These are phyloP conservation scores for Euthynnus affinis DNA, from an alignment of 2,797 vertebrate species.

Conservation along the genomic window DNA sequence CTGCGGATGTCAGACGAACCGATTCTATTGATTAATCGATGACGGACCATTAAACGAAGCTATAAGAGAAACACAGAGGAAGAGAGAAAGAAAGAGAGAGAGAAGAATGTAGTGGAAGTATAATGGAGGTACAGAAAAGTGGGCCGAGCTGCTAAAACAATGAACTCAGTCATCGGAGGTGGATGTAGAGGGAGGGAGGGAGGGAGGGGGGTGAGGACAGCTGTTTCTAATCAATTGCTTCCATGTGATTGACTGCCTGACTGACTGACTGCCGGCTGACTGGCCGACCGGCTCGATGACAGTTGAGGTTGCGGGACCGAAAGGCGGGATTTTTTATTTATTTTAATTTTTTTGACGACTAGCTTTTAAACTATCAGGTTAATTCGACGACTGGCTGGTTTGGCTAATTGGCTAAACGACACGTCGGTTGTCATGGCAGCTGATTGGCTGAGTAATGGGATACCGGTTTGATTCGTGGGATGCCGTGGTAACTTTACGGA, in stretches of 20 bases:
- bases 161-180: slow-evolving; percentile 77
- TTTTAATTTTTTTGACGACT: not conserved
- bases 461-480: slow-evolving; percentile 2
- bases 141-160: slow-evolving; percentile 74
- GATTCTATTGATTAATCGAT: not conserved
- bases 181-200: slow-evolving; percentile 17
- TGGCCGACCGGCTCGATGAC: slow-evolving; percentile 26
- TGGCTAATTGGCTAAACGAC: not conserved
- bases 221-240: slow-evolving; percentile 86
- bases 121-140: slow-evolving; percentile 48
- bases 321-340: too few relatives aligned
- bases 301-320: not conserved
- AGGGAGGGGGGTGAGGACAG: slow-evolving; percentile 69
- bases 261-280: slow-evolving; percentile 49
- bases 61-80: too few relatives aligned
- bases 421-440: slow-evolving; percentile 26
- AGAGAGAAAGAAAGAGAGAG: not conserved
- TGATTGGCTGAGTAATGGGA: slow-evolving; percentile 6
- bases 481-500: not conserved
- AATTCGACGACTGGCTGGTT: not conserved
- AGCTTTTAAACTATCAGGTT: not conserved
- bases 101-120: not conserved
- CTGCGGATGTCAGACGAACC: too few relatives aligned
- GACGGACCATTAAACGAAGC: not conserved
- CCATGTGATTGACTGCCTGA: slow-evolving; percentile 79